These are phyloP conservation scores for Luscinia luscinia DNA, from an alignment of 2,797 vertebrate species.

Conservation along the genomic window DNA sequence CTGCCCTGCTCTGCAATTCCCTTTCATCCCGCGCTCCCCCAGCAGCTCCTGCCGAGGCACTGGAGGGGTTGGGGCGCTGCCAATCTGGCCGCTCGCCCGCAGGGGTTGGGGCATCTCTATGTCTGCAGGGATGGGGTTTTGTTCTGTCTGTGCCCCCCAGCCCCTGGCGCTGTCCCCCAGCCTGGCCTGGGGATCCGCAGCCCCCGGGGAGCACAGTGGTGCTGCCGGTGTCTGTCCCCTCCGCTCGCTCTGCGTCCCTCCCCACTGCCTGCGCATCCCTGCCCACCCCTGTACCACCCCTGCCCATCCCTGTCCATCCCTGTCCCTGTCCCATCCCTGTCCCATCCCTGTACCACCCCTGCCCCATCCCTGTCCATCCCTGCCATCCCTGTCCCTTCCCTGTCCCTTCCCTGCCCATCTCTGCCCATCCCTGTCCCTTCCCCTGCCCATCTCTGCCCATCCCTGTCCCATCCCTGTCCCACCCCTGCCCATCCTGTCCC, in stretches of 20 bases:
- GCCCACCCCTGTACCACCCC: no score
- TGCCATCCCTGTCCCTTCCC: no score
- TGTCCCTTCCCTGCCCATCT: no score
- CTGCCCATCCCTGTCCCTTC: no score
- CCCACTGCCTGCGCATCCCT: no score
- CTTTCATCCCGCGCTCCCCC: conserved; percentile 59
- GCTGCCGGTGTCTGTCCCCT: accelerated
- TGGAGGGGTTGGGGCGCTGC: neutral
- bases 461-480: no score
- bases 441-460: no score
- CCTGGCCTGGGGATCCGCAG: neutral
- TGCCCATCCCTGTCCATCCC: no score
- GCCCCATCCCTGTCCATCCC: no score
- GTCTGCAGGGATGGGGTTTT: neutral
- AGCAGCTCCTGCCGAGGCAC: conserved; percentile 8
- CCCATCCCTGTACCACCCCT: no score
- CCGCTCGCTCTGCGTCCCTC: neutral
- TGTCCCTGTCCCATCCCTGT: no score
- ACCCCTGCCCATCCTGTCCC: no score
- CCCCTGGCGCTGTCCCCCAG: neutral
- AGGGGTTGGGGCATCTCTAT: neutral
- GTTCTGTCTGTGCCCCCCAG: neutral
- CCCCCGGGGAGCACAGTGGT: accelerated
- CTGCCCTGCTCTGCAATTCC: conserved; percentile 72
- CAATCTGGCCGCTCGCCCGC: neutral